Percentiles rank a stretch among this genome's conserved stretches.
Evolutionary conservation across 2,113 vertebrate genomes (phyloP).

Genomic region (Pterocles orientalis): DNA sequence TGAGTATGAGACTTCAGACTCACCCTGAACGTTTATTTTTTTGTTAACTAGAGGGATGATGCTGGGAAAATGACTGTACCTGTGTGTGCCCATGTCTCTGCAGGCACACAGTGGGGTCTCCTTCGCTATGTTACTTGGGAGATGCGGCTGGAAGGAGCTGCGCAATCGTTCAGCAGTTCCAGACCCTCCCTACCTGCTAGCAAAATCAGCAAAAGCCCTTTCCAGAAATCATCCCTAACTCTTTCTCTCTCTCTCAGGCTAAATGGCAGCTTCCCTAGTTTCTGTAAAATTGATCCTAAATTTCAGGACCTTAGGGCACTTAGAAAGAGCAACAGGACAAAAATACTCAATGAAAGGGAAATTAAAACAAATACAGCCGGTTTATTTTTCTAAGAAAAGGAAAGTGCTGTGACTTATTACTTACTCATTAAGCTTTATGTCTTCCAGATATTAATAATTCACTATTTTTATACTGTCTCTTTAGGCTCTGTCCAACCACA

Average conservation of each 20-base stretch:
- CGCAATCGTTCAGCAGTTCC: neutral
- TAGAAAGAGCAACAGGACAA: neutral
- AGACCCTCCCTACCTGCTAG: neutral
- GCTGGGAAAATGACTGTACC: neutral
- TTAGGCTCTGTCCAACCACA: neutral
- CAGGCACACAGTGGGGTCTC: neutral
- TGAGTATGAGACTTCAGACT: neutral
- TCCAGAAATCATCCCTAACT: neutral
- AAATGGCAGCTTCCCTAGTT: neutral
- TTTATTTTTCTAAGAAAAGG: neutral
- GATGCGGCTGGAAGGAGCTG: neutral
- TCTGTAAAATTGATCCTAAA: neutral
- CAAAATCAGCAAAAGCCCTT: neutral
- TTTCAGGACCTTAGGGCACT: neutral
- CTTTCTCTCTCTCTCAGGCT: neutral
- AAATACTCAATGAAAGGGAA: neutral
- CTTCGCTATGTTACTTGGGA: neutral
- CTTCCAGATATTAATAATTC: neutral
- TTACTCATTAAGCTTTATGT: constrained; percentile 29
- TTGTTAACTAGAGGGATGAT: neutral
- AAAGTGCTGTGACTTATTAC: neutral
- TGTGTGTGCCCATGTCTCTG: neutral
- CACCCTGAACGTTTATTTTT: neutral
- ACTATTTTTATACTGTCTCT: neutral
- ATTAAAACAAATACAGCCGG: neutral